Base-by-base conservation (phyloP, 1,140 invertebrate genomes). In the Rhopalosiphum maidis region DNA sequence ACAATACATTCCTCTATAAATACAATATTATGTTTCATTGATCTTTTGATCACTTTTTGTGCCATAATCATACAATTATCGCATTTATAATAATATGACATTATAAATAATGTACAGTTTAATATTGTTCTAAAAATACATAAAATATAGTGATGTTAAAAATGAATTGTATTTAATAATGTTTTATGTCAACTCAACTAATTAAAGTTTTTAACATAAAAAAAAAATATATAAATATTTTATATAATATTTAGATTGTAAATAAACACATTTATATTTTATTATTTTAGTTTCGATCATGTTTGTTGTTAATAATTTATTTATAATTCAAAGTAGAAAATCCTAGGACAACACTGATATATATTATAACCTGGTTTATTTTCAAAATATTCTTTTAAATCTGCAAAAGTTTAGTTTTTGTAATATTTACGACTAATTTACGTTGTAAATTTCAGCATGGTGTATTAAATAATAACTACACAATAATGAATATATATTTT, bases 341-440 rank as follows among this genome's bases (percentile, higher is more conserved):
- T 77, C n/a, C 0, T 77, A 77, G 30, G 2, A n/a, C 9, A n/a
- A n/a, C 4, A 77, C 60, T 77, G 15, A 77, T 35, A 77, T 68
- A 30, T 77, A 77, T 35, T 35, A n/a, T n/a, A 6, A 77, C n/a
- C n/a, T 18, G 15, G 30, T 77, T n/a, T 22, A 77, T 77, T 77
- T 77, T 77, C 15, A n/a, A 18, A 77, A 35, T 77, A 35, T 77
- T 7, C n/a, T n/a, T n/a, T n/a, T 77, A n/a, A 77, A 77, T 35
- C n/a, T 77, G 11, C 15, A n/a, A 77, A 77, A 77, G 83, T 85
- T 86, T 46, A 18, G n/a, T 46, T 86, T 86, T 25, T 86, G 15
- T 46, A 46, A 46, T 86, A 46, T 86, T 86, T 46, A n/a, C 25
- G 30, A 86, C 85, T 86, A 86, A 86, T 86, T 86, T 43, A 86